Evolutionary conservation across 92 coral and sea anemone species (phyloP).

Genomic region (Porites rus): DNA sequence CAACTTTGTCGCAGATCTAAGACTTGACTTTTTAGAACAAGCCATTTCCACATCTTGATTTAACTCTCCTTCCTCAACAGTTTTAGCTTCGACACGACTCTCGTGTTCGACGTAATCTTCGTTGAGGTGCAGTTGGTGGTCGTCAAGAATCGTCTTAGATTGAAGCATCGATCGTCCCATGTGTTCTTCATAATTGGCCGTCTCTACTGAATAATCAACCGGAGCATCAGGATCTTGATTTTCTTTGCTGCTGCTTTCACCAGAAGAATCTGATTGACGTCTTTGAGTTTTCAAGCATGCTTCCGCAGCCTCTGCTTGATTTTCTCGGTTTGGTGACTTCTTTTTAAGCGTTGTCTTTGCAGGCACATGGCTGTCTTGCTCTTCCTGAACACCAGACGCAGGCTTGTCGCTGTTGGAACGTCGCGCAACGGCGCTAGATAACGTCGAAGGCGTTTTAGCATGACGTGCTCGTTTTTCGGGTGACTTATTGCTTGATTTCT

Average conservation of each 20-base stretch:
- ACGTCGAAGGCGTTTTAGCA: background rate
- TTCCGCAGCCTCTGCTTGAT: background rate
- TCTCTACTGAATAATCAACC: background rate
- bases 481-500: background rate
- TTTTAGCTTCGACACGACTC: background rate
- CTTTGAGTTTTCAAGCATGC: background rate
- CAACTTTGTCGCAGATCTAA: background rate
- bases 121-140: no score
- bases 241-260: constrained; percentile 51
- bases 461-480: background rate
- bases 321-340: background rate
- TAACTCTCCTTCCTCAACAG: background rate
- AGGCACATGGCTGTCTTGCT: background rate
- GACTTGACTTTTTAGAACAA: background rate
- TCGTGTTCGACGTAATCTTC: background rate
- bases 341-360: background rate
- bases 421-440: background rate
- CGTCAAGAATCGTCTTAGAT: background rate
- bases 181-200: background rate
- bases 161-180: background rate
- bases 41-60: background rate
- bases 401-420: background rate
- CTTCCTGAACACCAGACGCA: background rate
- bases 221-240: constrained; percentile 30
- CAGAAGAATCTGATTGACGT: constrained; percentile 27